A percentile compares a stretch with the other conserved stretches of the same genome.
Conservation (phyloP, 2,797 vertebrate species). For the Dendrocincla tyrannina region DNA sequence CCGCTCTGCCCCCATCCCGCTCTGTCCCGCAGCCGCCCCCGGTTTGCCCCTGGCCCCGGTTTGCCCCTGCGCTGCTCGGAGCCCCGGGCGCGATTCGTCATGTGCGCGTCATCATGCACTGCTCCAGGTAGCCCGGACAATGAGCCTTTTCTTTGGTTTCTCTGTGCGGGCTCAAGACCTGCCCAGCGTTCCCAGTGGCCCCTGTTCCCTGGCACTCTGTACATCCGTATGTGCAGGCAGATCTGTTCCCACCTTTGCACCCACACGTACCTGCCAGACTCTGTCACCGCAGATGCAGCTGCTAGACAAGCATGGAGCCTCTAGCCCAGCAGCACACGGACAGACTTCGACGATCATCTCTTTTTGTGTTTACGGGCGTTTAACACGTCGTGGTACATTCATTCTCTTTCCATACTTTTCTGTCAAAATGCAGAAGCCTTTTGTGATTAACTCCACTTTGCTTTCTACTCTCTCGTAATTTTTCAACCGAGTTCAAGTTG, state of each 20-base stretch:
- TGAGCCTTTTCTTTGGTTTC: background rate
- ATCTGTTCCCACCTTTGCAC: background rate
- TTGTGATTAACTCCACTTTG: background rate
- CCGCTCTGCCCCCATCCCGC: no score
- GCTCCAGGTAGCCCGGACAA: background rate
- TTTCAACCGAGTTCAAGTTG: background rate
- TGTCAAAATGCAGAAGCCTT: background rate
- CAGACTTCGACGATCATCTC: rapidly evolving
- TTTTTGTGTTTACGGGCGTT: background rate
- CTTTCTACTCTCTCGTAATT: background rate
- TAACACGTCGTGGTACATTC: rapidly evolving
- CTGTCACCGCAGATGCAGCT: background rate
- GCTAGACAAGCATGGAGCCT: background rate
- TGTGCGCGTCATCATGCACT: rapidly evolving
- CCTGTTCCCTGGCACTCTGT: background rate
- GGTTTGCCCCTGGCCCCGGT: no score
- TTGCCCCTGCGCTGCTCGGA: background rate
- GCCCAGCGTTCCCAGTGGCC: rapidly evolving
- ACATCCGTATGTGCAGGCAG: background rate
- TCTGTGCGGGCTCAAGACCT: background rate
- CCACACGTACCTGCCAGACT: background rate
- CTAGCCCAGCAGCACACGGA: background rate
- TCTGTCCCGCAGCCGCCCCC: no score
- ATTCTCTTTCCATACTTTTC: background rate
- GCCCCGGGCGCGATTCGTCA: background rate